Conservation (phyloP, 2,888 invertebrate genomes). For the Hemithea aestivaria region DNA sequence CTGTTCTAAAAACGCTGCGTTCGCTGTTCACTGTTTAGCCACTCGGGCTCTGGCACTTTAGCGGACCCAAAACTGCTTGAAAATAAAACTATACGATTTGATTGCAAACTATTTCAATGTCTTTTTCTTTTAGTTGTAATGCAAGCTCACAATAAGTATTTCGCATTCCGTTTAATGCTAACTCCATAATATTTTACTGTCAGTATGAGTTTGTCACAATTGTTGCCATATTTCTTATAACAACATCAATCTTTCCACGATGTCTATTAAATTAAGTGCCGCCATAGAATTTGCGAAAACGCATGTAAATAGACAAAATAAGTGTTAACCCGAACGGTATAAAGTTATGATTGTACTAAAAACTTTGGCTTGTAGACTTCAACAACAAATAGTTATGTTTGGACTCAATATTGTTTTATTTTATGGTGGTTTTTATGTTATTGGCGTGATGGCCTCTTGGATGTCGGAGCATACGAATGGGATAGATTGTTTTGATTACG, state of each 20-base stretch:
- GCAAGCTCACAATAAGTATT: no score
- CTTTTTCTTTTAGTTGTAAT: no score
- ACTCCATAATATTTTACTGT: no score
- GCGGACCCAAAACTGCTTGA: background rate
- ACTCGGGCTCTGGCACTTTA: background rate
- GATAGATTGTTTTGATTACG: conserved; percentile 18
- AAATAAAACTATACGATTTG: no score
- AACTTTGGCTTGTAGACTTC: conserved; percentile 15
- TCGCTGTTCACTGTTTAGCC: conserved; percentile 20
- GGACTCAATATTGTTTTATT: conserved; percentile 42
- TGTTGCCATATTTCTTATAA: conserved; percentile 4
- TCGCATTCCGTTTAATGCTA: no score
- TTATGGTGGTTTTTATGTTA: conserved; percentile 47
- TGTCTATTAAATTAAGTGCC: conserved; percentile 18
- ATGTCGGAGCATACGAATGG: conserved; percentile 39
- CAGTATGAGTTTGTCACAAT: background rate
- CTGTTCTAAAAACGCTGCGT: conserved; percentile 22
- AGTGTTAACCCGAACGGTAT: conserved; percentile 19
- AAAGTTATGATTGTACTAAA: conserved; percentile 20
- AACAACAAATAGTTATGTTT: conserved; percentile 34
- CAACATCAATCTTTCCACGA: conserved; percentile 8
- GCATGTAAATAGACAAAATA: conserved; percentile 21
- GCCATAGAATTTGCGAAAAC: conserved; percentile 16
- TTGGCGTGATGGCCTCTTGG: conserved; percentile 33
- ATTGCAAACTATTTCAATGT: no score